These are phyloP conservation scores for Celastrina argiolus DNA, from an alignment of 2,888 invertebrate species.

Conservation along the genomic window DNA sequence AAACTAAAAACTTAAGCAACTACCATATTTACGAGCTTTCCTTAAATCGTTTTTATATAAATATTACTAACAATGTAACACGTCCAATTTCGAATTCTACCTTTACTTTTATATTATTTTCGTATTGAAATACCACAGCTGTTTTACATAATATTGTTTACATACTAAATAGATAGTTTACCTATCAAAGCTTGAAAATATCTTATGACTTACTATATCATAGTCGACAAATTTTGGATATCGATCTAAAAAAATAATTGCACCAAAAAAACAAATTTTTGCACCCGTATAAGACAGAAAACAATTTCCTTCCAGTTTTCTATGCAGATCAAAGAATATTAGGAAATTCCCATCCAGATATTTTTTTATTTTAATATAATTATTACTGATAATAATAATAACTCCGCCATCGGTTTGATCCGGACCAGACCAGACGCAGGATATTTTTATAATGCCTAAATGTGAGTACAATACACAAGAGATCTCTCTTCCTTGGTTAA, in stretches of 20 bases:
- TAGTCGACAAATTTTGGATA: background rate
- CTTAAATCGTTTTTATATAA: background rate
- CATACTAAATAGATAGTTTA: background rate
- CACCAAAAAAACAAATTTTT: background rate
- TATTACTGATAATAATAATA: too few species aligned
- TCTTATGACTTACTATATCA: constrained; percentile 4
- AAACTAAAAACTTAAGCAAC: too few species aligned
- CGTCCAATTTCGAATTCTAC: background rate
- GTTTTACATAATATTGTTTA: background rate
- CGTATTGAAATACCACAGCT: background rate
- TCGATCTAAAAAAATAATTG: background rate
- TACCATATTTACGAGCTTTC: background rate
- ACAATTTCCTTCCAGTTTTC: too few species aligned
- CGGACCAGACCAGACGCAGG: too few species aligned
- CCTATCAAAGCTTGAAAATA: background rate
- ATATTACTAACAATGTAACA: background rate
- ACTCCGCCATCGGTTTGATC: too few species aligned
- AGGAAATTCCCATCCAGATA: too few species aligned
- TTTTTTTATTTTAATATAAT: too few species aligned
- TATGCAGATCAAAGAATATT: too few species aligned
- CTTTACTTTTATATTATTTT: background rate
- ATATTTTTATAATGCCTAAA: too few species aligned
- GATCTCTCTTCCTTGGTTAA: too few species aligned
- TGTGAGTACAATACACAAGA: too few species aligned
- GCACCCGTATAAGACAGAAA: background rate